Conservation (phyloP, 2,888 invertebrate genomes). For the Hypomecis atomaria region DNA sequence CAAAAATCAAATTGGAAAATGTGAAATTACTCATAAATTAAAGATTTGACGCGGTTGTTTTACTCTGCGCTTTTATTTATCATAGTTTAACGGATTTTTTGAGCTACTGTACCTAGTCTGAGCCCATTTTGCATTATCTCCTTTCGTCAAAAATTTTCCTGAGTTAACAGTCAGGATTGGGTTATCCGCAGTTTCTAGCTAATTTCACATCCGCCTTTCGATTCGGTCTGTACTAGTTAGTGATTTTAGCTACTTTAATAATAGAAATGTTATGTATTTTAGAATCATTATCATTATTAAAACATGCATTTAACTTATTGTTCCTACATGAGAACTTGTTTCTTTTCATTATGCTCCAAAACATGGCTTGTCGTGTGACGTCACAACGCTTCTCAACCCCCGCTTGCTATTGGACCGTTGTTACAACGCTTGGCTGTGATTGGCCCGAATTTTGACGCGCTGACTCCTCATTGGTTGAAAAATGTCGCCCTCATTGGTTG, state of each 20-base stretch:
- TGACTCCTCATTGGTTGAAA: slow-evolving; percentile 31
- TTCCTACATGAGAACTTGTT: slow-evolving; percentile 45
- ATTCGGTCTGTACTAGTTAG: no score
- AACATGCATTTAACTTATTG: slow-evolving; percentile 30
- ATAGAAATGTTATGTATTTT: not conserved
- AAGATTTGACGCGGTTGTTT: no score
- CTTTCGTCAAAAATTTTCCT: no score
- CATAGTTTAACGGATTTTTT: no score
- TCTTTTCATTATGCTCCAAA: slow-evolving; percentile 69
- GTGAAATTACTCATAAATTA: no score
- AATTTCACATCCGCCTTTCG: no score
- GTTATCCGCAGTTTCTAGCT: no score
- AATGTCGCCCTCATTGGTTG: slow-evolving; percentile 32
- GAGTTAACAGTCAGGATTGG: no score
- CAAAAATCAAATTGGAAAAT: no score
- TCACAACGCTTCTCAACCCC: slow-evolving; percentile 53
- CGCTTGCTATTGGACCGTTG: slow-evolving; percentile 55
- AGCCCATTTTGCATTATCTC: no score
- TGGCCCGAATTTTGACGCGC: slow-evolving; percentile 30
- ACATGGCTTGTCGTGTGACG: slow-evolving; percentile 62
- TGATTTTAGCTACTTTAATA: not conserved
- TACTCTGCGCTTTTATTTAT: no score
- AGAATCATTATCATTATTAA: slow-evolving; percentile 18
- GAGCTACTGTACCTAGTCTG: no score
- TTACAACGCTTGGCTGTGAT: slow-evolving; percentile 47